phyloP scores from a whole-genome alignment of 2,888 invertebrate genomes.

The Onchidella celtica region DNA sequence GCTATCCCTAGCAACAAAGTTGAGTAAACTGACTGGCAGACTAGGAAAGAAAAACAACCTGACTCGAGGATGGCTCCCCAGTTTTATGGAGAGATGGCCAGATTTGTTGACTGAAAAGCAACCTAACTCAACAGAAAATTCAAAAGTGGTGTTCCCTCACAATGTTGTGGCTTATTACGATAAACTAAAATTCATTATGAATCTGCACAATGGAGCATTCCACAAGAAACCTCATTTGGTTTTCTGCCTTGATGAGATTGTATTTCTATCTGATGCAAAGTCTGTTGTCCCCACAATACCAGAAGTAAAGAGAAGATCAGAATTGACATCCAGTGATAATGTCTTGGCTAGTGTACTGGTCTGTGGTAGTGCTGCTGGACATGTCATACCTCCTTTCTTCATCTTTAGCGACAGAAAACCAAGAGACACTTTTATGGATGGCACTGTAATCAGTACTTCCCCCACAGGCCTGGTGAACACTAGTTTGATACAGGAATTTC shows the following conservation, averaged over 20 bases:
- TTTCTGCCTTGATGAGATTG: not conserved
- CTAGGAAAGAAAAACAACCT: not conserved
- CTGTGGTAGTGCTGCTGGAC: slow-evolving; percentile 3
- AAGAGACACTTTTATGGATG: not conserved
- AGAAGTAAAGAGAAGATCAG: not conserved
- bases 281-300: not conserved
- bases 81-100: not conserved
- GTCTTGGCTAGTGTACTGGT: not conserved
- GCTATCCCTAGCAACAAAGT: slow-evolving; percentile 11
- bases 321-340: not conserved
- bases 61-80: not conserved
- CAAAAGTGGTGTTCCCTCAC: not conserved
- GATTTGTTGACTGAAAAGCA: not conserved
- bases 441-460: not conserved
- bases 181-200: slow-evolving; percentile 1
- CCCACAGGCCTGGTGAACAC: not conserved
- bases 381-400: not conserved
- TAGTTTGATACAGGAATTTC: not conserved
- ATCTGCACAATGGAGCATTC: not conserved
- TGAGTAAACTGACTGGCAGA: not conserved
- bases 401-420: not conserved
- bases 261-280: not conserved
- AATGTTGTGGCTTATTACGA: not conserved
- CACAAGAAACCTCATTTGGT: slow-evolving; percentile 13
- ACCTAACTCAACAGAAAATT: not conserved